A percentile compares a stretch with the other conserved stretches of the same genome.
phyloP scores from a whole-genome alignment of 2,888 invertebrate genomes.

The Erannis defoliaria region DNA sequence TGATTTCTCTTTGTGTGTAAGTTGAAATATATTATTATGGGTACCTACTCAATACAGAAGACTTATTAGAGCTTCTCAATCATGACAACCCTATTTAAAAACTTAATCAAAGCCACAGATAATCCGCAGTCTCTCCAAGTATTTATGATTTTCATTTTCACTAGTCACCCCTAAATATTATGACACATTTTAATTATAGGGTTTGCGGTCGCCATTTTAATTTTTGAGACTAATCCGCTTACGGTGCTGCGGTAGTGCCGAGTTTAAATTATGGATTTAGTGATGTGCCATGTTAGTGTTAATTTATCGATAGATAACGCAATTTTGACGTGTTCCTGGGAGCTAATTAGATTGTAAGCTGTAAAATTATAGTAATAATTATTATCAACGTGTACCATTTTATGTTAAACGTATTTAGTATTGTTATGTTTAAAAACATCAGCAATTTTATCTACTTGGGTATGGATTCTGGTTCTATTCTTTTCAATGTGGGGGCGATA shows the following conservation, averaged over 20 bases:
- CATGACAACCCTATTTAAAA: constrained; percentile 20
- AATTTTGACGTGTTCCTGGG: neutral
- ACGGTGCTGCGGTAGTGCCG: constrained; percentile 58
- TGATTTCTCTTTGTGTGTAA: neutral
- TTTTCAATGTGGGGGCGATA: too few relatives aligned
- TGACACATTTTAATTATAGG: constrained; percentile 81
- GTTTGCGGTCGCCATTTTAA: constrained; percentile 71
- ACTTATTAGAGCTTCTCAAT: constrained; percentile 19
- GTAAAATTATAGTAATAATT: neutral
- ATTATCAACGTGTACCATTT: too few relatives aligned
- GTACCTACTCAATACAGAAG: constrained; percentile 2
- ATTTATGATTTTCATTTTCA: constrained; percentile 58
- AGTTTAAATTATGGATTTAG: constrained; percentile 68
- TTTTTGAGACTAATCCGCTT: constrained; percentile 81
- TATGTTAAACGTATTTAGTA: neutral
- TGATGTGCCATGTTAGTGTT: constrained; percentile 50
- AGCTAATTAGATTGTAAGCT: neutral
- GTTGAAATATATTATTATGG: neutral
- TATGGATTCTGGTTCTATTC: too few relatives aligned
- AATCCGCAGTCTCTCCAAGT: constrained; percentile 38
- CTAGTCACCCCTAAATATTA: constrained; percentile 68
- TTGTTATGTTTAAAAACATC: too few relatives aligned
- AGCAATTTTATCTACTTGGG: too few relatives aligned
- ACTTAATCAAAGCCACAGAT: constrained; percentile 26
- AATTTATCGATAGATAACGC: neutral